These are phyloP conservation scores for Pheosia gnoma DNA, from an alignment of 2,888 invertebrate species.

Conservation along the genomic window DNA sequence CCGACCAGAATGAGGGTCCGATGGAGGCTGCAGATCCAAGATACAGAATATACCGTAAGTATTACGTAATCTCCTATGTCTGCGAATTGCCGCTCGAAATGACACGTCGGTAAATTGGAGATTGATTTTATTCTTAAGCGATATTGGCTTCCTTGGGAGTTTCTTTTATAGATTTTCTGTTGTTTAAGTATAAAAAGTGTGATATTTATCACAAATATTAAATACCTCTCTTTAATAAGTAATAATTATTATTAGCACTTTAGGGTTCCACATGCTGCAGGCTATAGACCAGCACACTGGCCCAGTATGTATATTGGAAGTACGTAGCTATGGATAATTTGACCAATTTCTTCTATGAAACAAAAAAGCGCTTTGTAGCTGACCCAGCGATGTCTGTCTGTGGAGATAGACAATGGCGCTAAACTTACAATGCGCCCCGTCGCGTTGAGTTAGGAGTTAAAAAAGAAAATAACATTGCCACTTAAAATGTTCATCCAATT, in stretches of 20 bases:
- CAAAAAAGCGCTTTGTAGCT: too few species aligned
- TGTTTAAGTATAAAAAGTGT: background rate
- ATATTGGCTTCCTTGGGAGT: conserved; percentile 12
- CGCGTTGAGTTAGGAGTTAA: background rate
- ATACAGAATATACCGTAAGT: conserved; percentile 48
- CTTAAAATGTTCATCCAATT: background rate
- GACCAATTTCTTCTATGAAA: too few species aligned
- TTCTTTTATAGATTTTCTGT: background rate
- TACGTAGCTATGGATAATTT: too few species aligned
- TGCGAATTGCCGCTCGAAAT: conserved; percentile 48
- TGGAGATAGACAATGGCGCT: too few species aligned
- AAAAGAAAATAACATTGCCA: background rate
- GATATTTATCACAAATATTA: too few species aligned
- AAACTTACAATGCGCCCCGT: too few species aligned
- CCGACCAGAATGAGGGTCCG: conserved; percentile 47
- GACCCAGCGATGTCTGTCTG: too few species aligned
- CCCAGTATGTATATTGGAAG: too few species aligned
- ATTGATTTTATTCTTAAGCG: conserved; percentile 38
- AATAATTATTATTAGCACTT: too few species aligned
- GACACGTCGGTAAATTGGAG: conserved; percentile 43
- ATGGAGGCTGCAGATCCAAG: conserved; percentile 49
- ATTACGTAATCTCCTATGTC: conserved; percentile 52
- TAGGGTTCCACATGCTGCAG: too few species aligned
- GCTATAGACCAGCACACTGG: too few species aligned
- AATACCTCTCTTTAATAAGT: too few species aligned